Percentiles rank a stretch among this genome's conserved stretches.
Evolutionary conservation across 2,113 vertebrate species (phyloP).

Genomic region (Varanus salvator): DNA sequence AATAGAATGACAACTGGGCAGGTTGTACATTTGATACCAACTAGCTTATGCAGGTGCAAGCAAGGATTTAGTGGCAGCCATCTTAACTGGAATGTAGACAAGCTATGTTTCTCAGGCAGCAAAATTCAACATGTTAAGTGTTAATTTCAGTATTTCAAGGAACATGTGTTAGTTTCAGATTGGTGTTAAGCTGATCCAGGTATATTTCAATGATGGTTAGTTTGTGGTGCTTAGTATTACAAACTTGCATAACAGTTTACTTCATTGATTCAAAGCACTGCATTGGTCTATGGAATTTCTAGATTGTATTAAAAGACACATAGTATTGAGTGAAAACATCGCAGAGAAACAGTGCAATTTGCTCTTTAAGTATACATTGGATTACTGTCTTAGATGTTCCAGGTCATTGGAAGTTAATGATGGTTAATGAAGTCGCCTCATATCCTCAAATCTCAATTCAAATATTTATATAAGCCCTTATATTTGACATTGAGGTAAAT

Average conservation of each 20-base stretch:
- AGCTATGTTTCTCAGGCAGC: neutral
- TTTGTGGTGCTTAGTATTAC: neutral
- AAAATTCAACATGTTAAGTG: neutral
- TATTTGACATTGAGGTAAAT: neutral
- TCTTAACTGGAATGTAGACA: constrained; percentile 2
- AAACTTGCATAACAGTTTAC: neutral
- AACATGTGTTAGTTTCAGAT: neutral
- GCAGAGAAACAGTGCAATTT: neutral
- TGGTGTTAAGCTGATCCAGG: neutral
- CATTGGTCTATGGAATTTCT: neutral
- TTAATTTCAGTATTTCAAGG: neutral
- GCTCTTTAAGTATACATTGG: neutral
- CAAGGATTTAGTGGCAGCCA: neutral
- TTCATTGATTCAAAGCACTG: neutral
- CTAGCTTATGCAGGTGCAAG: neutral
- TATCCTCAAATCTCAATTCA: neutral
- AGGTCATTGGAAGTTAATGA: neutral
- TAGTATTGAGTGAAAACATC: neutral
- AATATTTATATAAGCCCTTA: neutral
- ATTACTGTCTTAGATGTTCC: neutral
- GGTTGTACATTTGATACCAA: neutral
- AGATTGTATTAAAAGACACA: neutral
- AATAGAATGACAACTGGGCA: neutral
- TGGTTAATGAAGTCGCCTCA: neutral
- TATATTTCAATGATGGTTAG: neutral